A percentile compares a stretch with the other conserved stretches of the same genome.
Evolutionary conservation across 2,888 invertebrate genomes (phyloP).

Genomic region (Zhengitettix transpicula): DNA sequence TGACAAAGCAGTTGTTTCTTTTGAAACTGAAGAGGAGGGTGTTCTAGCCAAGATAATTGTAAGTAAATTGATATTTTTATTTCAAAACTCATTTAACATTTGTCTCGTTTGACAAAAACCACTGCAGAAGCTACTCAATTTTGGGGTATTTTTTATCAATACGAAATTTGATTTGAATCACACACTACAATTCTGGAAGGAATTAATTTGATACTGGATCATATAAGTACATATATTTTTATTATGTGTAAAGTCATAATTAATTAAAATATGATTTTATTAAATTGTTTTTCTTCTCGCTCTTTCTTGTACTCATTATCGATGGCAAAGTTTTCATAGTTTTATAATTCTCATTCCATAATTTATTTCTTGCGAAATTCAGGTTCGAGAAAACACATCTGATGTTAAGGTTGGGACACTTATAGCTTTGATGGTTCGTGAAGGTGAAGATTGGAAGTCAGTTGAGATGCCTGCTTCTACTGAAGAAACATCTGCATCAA

Average conservation of each 20-base stretch:
- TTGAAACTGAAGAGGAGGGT: slow-evolving; percentile 43
- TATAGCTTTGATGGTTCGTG: slow-evolving; percentile 42
- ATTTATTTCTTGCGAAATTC: neutral
- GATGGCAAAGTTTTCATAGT: too few species aligned
- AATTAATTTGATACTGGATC: too few species aligned
- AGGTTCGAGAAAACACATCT: slow-evolving; percentile 33
- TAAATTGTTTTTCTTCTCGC: too few species aligned
- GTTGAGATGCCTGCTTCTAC: slow-evolving; percentile 24
- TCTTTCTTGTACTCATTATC: too few species aligned
- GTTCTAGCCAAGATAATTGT: slow-evolving; percentile 43
- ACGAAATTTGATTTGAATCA: too few species aligned
- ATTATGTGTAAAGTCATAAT: neutral
- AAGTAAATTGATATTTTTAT: slow-evolving; percentile 11
- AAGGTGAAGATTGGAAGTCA: slow-evolving; percentile 44
- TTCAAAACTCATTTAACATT: too few species aligned
- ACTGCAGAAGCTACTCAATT: too few species aligned
- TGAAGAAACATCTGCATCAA: slow-evolving; percentile 10
- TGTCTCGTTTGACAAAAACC: too few species aligned
- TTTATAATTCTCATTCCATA: too few species aligned
- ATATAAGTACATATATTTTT: neutral
- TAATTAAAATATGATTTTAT: neutral
- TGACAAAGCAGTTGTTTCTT: slow-evolving; percentile 42
- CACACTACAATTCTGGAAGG: too few species aligned
- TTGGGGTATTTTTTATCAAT: too few species aligned
- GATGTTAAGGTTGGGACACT: slow-evolving; percentile 36